These are phyloP conservation scores for Eurytoma californica DNA, from an alignment of 2,888 invertebrate genomes.

Conservation along the genomic window DNA sequence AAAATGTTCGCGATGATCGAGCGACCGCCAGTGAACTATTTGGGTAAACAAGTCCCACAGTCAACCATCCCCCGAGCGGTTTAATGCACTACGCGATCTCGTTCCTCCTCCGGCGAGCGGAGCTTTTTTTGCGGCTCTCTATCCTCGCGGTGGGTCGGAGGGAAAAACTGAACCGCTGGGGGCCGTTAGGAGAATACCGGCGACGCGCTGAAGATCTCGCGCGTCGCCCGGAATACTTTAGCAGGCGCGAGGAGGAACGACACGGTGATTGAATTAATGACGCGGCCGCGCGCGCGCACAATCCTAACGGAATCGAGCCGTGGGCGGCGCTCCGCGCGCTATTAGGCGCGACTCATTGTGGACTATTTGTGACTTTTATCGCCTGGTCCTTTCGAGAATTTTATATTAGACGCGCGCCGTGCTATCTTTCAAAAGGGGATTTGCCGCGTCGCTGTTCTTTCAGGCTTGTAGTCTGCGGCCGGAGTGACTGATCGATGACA, in stretches of 20 bases:
- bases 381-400: slow-evolving; percentile 6
- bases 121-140: no score
- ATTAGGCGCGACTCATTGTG: slow-evolving; percentile 20
- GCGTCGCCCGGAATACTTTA: slow-evolving; percentile 26
- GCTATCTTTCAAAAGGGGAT: neutral
- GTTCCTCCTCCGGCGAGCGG: no score
- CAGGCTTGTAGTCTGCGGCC: neutral
- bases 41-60: no score
- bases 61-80: no score
- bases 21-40: no score
- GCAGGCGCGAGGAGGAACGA: slow-evolving; percentile 17
- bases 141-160: no score
- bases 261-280: slow-evolving; percentile 43
- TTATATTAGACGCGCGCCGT: neutral
- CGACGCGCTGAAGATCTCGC: slow-evolving; percentile 1
- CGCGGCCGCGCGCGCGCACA: neutral
- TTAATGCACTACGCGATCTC: no score
- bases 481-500: neutral
- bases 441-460: neutral
- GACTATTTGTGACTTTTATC: slow-evolving; percentile 18
- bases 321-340: neutral
- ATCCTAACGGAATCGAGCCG: slow-evolving; percentile 24
- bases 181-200: slow-evolving; percentile 13
- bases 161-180: neutral
- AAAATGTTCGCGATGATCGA: no score